Base-by-base conservation (phyloP, 1,140 invertebrate genomes). In the Ostrea edulis region DNA sequence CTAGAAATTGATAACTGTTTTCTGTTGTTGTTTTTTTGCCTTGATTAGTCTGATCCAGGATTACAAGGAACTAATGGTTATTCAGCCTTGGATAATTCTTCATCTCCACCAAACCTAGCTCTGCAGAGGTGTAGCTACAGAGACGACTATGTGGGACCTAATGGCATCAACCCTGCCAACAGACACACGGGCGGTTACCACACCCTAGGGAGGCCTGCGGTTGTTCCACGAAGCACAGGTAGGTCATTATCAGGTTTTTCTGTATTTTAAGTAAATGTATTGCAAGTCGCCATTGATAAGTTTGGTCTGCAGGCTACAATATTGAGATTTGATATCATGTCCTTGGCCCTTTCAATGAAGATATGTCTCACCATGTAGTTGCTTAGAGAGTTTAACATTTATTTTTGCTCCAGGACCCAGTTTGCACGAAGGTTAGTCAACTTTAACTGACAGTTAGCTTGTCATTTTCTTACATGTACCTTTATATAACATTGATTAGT, bases 171-270 rank as follows among this genome's bases (percentile, higher is more conserved):
- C 54, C 89, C 86, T 53, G 88, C 88, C 17, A 89, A 90, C 68
- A 53, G 81, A 68, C 91, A 92, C 81, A 53, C 81, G 44, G 91
- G 89, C 4, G 91, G 91, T 11, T 92, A 92, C 77, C 91, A 92
- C 52, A 92, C 91, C 9, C 88, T 92, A 62, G 91, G 91, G 17
- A 29, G 91, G 54, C 89, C 89, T 52, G 86, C 82, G 11, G 82
- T 87, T 22, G 82, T 86, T 29, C 81, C 44, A 35, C 29, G 82
- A 9, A 22, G 54, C 54, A 29, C 85, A 88, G 22, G 81, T 82
- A 82, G 29, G 65, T 58, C 11, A 58, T 2, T 58, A 55, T 2
- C 0, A 12, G 14, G 55, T 58, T 58, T 55, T 58, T 20, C 35
- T 44, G 35, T 5, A 44, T 44, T 44, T 5, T 44, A 44, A 5